Conservation (phyloP, 1,140 invertebrate genomes). For the Drosophila parabipectinata region DNA sequence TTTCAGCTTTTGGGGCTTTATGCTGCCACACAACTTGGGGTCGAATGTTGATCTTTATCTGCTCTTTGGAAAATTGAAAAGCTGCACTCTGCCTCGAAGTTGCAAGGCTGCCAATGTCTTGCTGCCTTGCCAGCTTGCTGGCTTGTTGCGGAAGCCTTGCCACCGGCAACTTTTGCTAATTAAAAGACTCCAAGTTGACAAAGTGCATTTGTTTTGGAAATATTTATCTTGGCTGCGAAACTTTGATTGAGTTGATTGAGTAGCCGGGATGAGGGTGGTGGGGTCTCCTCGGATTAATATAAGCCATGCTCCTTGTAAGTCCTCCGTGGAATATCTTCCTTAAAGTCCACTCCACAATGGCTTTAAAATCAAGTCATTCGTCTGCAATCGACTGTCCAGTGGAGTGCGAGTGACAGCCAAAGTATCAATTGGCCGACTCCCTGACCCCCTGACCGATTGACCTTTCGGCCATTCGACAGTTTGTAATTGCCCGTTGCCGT, state of each 20-base stretch:
- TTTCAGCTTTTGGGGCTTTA: neutral
- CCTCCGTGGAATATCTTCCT: too few relatives aligned
- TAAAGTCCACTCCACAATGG: too few relatives aligned
- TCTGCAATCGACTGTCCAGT: neutral
- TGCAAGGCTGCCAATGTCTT: constrained; percentile 24
- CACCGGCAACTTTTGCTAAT: constrained; percentile 40
- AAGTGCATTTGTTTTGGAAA: constrained; percentile 31
- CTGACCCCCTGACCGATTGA: constrained; percentile 17
- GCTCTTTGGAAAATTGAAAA: constrained; percentile 34
- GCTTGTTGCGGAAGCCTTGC: constrained; percentile 2
- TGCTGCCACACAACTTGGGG: constrained; percentile 7
- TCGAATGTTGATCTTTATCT: constrained; percentile 36
- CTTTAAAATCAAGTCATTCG: neutral
- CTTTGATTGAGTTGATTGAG: constrained; percentile 22
- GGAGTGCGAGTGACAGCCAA: neutral
- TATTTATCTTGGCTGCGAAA: constrained; percentile 24
- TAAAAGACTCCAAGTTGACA: constrained; percentile 45
- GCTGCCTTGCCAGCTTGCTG: neutral
- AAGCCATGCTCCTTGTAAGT: too few relatives aligned
- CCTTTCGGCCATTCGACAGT: constrained; percentile 12
- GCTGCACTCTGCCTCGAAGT: constrained; percentile 9
- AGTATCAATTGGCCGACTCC: neutral
- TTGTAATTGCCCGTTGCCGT: constrained; percentile 1
- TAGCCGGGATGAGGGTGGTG: too few relatives aligned
- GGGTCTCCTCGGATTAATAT: neutral